Evolutionary conservation across 2,797 vertebrate genomes (phyloP), one percentile per base, ranked within the genome.

Genomic region (Syngnathus acus): DNA sequence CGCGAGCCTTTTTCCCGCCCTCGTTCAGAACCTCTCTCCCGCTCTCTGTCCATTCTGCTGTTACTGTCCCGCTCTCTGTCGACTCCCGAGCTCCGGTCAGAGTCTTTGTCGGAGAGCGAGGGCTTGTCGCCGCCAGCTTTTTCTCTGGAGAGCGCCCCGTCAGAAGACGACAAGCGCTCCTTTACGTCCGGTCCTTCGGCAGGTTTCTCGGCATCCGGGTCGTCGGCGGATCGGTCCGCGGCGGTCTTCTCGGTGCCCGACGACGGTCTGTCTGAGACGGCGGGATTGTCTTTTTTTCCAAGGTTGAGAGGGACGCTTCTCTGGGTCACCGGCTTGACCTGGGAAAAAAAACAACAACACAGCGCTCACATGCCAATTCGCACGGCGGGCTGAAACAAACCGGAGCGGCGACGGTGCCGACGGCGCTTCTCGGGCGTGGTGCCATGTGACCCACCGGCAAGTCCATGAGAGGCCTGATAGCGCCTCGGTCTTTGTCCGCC

Each of bases 281-380:
- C 0, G 0, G 80, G 80, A 61, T 92, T 93, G 72, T 95, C 91
- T 87, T 94, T 95, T 73, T 96, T 95, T 9, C 96, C 96, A 11
- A 93, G 93, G 74, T 98, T 99, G 39, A 99, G 90, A 80, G 97
- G 98, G 77, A 98, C 98, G 86, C 93, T 97, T 75, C 96, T 94
- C 71, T 93, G 88, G 0, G 92, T 88, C 65, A 89, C 78, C n/a
- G 85, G 84, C 72, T 89, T 89, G 68, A 83, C 68, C 82, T 87
- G 74, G 13, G 72, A 21, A 16, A 32, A 26, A 32, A 1, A 26
- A 66, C 4, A 64, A 67, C 48, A 65, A 55, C 54, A 66, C 6
- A 32, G 26, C 26, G 26, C 26, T 32, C 26, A 32, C 2, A 32
- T 32, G 26, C 2, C 26, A 3, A 32, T 32, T 3, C 26, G 26